Evolutionary conservation across 1,140 invertebrate species (phyloP).

Genomic region (Lordiphosa stackelbergi): DNA sequence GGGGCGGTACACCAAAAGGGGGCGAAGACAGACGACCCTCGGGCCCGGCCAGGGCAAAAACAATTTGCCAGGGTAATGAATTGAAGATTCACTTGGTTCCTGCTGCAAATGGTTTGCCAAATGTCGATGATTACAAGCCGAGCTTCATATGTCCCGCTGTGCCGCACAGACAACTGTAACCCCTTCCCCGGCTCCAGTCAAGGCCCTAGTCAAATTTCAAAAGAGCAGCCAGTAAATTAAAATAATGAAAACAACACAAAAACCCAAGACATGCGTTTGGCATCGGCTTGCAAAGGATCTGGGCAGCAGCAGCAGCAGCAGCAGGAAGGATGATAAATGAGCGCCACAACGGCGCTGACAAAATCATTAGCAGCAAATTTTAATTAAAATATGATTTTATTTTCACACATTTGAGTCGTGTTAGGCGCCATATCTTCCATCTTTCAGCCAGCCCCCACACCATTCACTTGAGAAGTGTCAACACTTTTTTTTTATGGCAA

Average conservation of each 20-base stretch:
- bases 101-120: conserved; percentile 6
- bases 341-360: conserved; percentile 45
- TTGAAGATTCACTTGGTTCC: conserved; percentile 43
- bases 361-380: conserved; percentile 65
- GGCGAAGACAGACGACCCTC: conserved; percentile 16
- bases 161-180: neutral
- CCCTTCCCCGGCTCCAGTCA: no score
- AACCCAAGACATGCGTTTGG: conserved; percentile 57
- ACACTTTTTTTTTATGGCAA: conserved; percentile 25
- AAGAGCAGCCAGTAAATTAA: conserved; percentile 64
- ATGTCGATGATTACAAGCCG: conserved; percentile 5
- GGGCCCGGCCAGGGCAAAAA: conserved; percentile 17
- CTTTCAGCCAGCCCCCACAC: no score
- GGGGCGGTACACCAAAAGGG: conserved; percentile 22
- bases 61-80: conserved; percentile 56
- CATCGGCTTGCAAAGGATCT: conserved; percentile 52
- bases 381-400: conserved; percentile 61
- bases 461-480: conserved; percentile 42
- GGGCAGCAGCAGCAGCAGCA: conserved; percentile 11
- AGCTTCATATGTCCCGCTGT: conserved; percentile 33
- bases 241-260: conserved; percentile 56
- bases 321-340: conserved; percentile 53
- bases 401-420: conserved; percentile 52
- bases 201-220: conserved; percentile 49
- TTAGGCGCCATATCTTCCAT: conserved; percentile 45